Evolutionary conservation across 1,140 invertebrate genomes (phyloP).

Genomic region (Pentalonia nigronervosa): DNA sequence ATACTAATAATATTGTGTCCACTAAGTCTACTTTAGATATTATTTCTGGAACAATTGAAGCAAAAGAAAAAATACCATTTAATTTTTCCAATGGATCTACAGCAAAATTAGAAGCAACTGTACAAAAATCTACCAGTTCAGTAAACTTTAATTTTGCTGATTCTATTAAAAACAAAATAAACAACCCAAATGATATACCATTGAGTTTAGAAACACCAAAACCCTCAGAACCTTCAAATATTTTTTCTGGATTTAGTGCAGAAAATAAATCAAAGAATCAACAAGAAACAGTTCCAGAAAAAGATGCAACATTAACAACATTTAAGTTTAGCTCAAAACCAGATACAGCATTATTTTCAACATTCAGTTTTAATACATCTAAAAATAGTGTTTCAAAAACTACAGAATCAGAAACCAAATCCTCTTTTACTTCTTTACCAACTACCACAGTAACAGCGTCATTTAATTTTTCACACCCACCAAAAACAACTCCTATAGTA

Average conservation of each 20-base stretch:
- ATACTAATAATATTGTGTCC: background rate
- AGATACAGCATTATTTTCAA: slow-evolving; percentile 33
- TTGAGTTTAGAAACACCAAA: background rate
- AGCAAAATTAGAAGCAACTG: background rate
- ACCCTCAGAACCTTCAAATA: background rate
- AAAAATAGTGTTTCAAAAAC: slow-evolving; percentile 21
- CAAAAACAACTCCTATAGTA: background rate
- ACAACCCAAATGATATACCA: background rate
- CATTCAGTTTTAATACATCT: background rate
- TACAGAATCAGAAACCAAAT: slow-evolving; percentile 15
- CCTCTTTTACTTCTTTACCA: background rate
- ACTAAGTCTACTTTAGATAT: slow-evolving; percentile 8
- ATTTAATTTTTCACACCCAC: slow-evolving; percentile 23
- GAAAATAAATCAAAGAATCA: slow-evolving; percentile 27
- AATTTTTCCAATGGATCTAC: slow-evolving; percentile 6
- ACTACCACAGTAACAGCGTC: background rate
- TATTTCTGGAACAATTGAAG: slow-evolving; percentile 18
- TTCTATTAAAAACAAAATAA: slow-evolving; percentile 44
- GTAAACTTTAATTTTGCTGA: slow-evolving; percentile 1
- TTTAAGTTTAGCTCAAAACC: slow-evolving; percentile 48
- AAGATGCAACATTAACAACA: slow-evolving; percentile 9
- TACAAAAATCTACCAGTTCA: background rate
- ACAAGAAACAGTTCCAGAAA: background rate
- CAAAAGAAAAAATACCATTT: slow-evolving; percentile 14
- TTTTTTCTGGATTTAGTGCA: slow-evolving; percentile 22